phyloP scores from a whole-genome alignment of 2,113 vertebrate genomes.

The Platichthys stellatus region DNA sequence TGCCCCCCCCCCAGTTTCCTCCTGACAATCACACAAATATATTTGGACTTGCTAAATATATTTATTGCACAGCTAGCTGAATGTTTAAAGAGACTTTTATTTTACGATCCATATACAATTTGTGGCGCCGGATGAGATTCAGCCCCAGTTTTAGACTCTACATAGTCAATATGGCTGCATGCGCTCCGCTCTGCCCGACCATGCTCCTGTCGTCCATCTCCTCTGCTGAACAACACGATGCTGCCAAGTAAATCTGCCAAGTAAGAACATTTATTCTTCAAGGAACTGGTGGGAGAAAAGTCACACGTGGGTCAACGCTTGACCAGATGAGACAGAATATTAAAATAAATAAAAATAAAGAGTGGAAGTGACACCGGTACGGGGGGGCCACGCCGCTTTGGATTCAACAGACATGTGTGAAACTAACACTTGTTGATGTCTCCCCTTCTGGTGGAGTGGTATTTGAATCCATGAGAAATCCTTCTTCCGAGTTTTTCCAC shows the following conservation, averaged over 20 bases:
- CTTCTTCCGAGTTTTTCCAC: background rate
- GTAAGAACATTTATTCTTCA: constrained; percentile 15
- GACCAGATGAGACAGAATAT: background rate
- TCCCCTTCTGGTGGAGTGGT: background rate
- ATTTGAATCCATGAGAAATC: constrained; percentile 2
- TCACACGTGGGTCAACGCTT: background rate
- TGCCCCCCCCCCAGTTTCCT: constrained; percentile 21
- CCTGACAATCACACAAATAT: constrained; percentile 59
- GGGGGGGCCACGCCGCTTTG: background rate
- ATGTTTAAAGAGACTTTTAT: constrained; percentile 81
- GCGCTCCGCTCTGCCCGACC: constrained; percentile 5
- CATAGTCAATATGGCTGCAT: constrained; percentile 67
- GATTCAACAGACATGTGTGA: constrained; percentile 1
- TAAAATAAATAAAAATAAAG: background rate
- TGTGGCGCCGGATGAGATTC: constrained; percentile 13
- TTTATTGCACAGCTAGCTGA: constrained; percentile 75
- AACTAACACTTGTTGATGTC: background rate
- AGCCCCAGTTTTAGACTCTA: constrained; percentile 45
- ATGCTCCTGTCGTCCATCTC: background rate
- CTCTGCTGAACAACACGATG: constrained; percentile 25
- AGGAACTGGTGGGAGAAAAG: background rate
- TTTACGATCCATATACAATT: constrained; percentile 76
- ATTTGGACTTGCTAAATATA: constrained; percentile 74
- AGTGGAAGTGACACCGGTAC: background rate
- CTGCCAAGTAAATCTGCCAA: background rate